Conservation (phyloP, 53 echinoderm and acorn worm genomes). For the Temnopleurus reevesii region DNA sequence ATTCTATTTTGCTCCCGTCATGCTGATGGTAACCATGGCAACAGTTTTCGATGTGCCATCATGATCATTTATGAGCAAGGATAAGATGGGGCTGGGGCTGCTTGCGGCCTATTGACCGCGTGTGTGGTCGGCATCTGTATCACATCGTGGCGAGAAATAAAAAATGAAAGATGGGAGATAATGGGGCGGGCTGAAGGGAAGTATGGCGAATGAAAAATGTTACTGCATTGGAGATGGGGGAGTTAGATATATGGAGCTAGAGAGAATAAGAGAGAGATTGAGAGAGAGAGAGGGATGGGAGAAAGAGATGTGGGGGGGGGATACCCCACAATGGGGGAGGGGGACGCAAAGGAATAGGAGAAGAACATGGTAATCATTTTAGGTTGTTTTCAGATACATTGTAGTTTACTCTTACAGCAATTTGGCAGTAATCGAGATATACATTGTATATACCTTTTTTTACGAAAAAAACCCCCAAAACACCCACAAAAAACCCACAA, state of each 20-base stretch:
- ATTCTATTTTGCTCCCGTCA: too few relatives aligned
- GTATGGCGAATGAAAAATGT: conserved; percentile 13
- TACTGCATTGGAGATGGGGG: background rate
- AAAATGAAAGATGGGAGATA: conserved; percentile 16
- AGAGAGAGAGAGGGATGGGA: background rate
- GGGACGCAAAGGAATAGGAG: background rate
- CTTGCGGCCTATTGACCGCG: conserved; percentile 1
- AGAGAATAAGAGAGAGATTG: background rate
- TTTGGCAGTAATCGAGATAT: too few relatives aligned
- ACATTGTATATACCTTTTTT: too few relatives aligned
- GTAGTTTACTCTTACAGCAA: too few relatives aligned
- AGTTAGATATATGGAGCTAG: background rate
- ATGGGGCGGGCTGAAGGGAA: conserved; percentile 2
- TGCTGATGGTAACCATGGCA: background rate
- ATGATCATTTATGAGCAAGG: conserved; percentile 2
- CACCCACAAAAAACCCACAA: too few relatives aligned
- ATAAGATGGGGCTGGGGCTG: background rate
- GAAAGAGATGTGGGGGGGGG: background rate
- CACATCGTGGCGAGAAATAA: conserved; percentile 10
- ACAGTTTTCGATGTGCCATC: background rate
- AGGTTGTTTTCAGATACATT: too few relatives aligned
- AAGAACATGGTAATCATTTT: too few relatives aligned
- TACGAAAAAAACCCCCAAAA: too few relatives aligned
- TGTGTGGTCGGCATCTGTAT: conserved; percentile 49
- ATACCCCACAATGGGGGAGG: background rate